Evolutionary conservation across 2,888 invertebrate species (phyloP), one percentile per base, ranked within the genome.

Genomic region (Epinotia demarniana): DNA sequence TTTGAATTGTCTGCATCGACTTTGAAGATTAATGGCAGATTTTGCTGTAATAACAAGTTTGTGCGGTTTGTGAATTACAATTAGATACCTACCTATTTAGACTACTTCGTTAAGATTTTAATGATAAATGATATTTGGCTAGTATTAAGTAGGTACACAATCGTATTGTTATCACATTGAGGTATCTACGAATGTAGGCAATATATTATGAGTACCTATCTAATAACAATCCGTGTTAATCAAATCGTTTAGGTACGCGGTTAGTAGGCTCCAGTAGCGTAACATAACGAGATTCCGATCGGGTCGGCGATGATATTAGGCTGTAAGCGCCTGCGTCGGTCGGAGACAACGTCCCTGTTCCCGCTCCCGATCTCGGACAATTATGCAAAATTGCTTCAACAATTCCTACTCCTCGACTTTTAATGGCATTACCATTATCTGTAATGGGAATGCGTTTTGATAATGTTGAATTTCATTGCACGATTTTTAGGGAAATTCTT

Each of bases 301-400:
- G 89, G 84, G 88, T 88, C 87, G 79, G 83, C 85, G 84, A 90
- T 87, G 91, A 92, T 92, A 92, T 93, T 92, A 91, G 93, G 89
- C 91, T 92, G 90, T 91, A 91, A 90, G 90, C 90, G 90, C 84
- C 84, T 27, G 85, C 85, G 85, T 83, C 86, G 86, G 89, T 87
- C 87, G 87, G 88, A 89, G 88, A 89, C 84, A 43, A 58, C 71
- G 61, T 53, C 67, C 66, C 75, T 70, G 72, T 66, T 82, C 78
- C 79, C 77, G 82, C 84, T 82, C 86, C 83, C 85, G 86, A 86
- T 86, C 87, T 85, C 84, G 85, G 88, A 89, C 93, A 93, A 94
- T 94, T 94, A 93, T 94, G 93, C 92, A 91, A 93, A 94, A 93
- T 93, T 91, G 92, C 91, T 92, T 83, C 90, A 90, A 92, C 93